phyloP scores from a whole-genome alignment of 2,888 invertebrate genomes.

The Polydesmus complanatus region DNA sequence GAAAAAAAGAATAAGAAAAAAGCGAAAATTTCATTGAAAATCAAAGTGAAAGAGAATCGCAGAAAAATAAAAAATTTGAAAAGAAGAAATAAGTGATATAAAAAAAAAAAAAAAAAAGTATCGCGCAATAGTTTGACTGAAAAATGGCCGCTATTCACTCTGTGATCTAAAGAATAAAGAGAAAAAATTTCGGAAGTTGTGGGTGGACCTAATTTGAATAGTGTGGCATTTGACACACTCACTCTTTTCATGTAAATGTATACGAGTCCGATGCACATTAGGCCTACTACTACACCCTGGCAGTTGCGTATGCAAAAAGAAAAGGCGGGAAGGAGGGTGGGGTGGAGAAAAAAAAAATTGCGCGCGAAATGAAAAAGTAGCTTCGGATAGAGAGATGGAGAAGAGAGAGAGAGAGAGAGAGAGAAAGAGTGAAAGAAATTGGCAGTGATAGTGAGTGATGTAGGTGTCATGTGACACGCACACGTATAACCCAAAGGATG shows the following conservation, averaged over 20 bases:
- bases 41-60: too few relatives aligned
- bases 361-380: not conserved
- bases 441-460: not conserved
- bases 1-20: too few relatives aligned
- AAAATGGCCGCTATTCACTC: not conserved
- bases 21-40: too few relatives aligned
- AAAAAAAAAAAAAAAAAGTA: too few relatives aligned
- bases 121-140: too few relatives aligned
- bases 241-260: too few relatives aligned
- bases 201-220: not conserved
- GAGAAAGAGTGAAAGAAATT: not conserved
- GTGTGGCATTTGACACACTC: not conserved
- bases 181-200: not conserved
- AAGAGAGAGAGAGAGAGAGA: not conserved
- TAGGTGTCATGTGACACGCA: not conserved
- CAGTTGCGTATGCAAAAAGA: not conserved
- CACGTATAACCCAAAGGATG: not conserved
- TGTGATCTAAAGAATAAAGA: not conserved
- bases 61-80: too few relatives aligned
- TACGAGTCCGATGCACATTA: too few relatives aligned
- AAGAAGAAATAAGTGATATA: too few relatives aligned
- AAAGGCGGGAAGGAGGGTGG: not conserved
- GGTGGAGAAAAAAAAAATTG: not conserved
- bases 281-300: too few relatives aligned
- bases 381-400: not conserved